Base-by-base conservation (phyloP, 2,113 vertebrate species). In the Amblyopsis rosae region DNA sequence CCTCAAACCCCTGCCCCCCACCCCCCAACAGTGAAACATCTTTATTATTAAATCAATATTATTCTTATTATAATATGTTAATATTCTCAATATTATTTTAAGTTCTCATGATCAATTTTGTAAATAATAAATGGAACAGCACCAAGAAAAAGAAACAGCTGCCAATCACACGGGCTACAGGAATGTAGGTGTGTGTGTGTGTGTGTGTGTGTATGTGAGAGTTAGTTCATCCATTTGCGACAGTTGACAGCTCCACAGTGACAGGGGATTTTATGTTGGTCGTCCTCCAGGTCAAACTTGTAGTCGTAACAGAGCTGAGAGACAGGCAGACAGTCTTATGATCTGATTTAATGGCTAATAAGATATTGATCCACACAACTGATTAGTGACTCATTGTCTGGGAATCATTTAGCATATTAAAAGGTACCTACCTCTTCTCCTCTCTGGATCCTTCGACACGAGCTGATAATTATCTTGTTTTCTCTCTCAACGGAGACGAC, bases 201-300 rank as follows among this genome's bases (percentile, higher is more conserved):
- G 35, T 55, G 26, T 68, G 41, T 72, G 66, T 59, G 65, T 48
- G 65, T 57, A 73, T 15, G 62, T 15, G 17, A 16, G n/a, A 13
- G 45, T 94, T 90, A 99, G 92, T 99, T 99, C 97, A 99, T 99
- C 98, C 98, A 98, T 89, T 99, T 98, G 62, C 96, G 94, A 90
- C 98, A 99, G 95, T 98, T 99, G 35, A 98, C 94, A 10, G 96
- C 96, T 82, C 96, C 95, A 85, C 98, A 99, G 95, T 98, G 96
- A 92, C 98, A 99, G 1, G 98, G 95, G 81, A 99, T 98, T 93
- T 99, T 99, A 90, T 99, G 96, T 92, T 99, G 98, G 88, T 99
- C 98, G 7, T 99, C 98, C 88, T 99, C 98, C 66, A 99, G 95
- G 90, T 99, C 97, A n/a, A 99, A 99, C 92, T 98, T 98, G 13